Evolutionary conservation across 2,113 vertebrate genomes (phyloP), one percentile per base, ranked within the genome.

Genomic region (Pycnonotus jocosus): DNA sequence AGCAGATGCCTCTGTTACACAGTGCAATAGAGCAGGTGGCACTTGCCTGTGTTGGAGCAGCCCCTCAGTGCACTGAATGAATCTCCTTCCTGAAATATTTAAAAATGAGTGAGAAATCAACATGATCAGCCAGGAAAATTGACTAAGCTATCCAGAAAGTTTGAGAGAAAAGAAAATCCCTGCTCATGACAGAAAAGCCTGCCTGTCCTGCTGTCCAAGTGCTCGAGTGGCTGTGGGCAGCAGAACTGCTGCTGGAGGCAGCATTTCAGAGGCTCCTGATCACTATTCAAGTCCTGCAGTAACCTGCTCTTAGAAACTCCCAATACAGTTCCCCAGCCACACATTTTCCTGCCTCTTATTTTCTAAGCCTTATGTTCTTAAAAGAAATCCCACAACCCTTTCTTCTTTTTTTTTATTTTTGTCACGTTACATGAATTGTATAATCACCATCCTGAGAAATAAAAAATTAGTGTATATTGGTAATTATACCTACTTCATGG

Each of bases 221-320:
- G 2, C 58, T 56, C 0, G 1, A 92, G 77, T 65, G 64, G 53
- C 64, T 14, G 1, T 48, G 48, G 56, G 78, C 89, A 95, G 92
- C 69, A 11, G 78, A 73, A 64, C 61, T 90, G 74, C 91, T 95
- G 76, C 95, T 91, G 86, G 62, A 96, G 72, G 80, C 50, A n/a
- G 44, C 27, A 10, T 54, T 95, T 71, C 72, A 71, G 45, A 79
- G 56, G 47, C 38, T 66, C 38, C 68, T 50, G 72, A 94, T 93
- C 50, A 62, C 77, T 97, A 86, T 91, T 94, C 92, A 88, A 50
- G 93, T 93, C 88, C 90, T 97, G 82, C 71, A 86, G 38, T 74
- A 90, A 80, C 50, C 64, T 80, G 74, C 90, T 97, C 68, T 83
- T 72, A 93, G 73, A 68, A 94, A 95, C 61, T 93, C 79, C 69